These are phyloP conservation scores for Geotrupes spiniger DNA, from an alignment of 2,888 invertebrate species.

Conservation along the genomic window DNA sequence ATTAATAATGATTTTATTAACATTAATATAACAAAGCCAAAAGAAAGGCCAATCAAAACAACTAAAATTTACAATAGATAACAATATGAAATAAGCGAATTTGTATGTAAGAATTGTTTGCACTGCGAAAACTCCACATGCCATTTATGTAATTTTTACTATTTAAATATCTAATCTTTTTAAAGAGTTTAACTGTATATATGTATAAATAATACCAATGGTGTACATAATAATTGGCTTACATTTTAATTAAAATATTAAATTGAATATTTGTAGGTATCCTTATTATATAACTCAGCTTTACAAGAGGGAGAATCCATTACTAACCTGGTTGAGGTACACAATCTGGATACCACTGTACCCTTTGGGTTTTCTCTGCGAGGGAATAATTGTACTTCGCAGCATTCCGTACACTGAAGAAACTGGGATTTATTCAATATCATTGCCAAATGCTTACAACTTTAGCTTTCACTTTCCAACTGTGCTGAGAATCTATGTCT, in stretches of 20 bases:
- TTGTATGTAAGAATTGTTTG: too few relatives aligned
- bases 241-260: background rate
- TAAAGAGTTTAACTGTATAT: too few relatives aligned
- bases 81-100: too few relatives aligned
- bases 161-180: too few relatives aligned
- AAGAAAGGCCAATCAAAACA: too few relatives aligned
- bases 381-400: slow-evolving; percentile 76
- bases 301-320: slow-evolving; percentile 67
- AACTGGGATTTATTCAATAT: slow-evolving; percentile 52
- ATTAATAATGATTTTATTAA: too few relatives aligned
- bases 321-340: slow-evolving; percentile 90
- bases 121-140: too few relatives aligned
- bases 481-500: slow-evolving; percentile 72
- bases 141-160: too few relatives aligned
- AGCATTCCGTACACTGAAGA: slow-evolving; percentile 90
- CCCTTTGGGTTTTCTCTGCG: slow-evolving; percentile 85
- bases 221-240: slow-evolving; percentile 14
- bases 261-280: slow-evolving; percentile 70
- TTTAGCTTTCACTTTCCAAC: slow-evolving; percentile 83
- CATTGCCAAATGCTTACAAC: slow-evolving; percentile 82
- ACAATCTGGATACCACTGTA: slow-evolving; percentile 92
- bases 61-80: too few relatives aligned
- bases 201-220: too few relatives aligned
- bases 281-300: slow-evolving; percentile 87
- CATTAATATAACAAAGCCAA: too few relatives aligned